Percentiles rank a stretch among this genome's conserved stretches.
These are phyloP conservation scores for Lithobates pipiens DNA, from an alignment of 2,797 vertebrate genomes.

Conservation along the genomic window DNA sequence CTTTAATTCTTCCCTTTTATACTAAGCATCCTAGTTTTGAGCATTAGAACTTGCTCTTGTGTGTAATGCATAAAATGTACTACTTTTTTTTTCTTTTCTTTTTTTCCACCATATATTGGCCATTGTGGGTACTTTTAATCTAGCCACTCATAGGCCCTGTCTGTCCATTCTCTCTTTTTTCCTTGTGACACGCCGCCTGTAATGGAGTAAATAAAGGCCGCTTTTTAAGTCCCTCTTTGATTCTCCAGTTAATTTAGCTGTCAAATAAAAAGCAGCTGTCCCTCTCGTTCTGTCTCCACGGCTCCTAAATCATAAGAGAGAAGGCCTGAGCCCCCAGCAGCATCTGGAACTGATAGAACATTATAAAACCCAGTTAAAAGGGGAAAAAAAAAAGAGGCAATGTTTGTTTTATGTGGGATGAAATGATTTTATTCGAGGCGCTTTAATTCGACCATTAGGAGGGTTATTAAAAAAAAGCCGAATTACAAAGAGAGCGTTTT, in stretches of 20 bases:
- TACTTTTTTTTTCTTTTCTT: no score
- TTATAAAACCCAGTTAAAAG: slow-evolving; percentile 85
- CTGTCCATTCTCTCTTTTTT: neutral
- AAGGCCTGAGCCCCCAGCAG: slow-evolving; percentile 75
- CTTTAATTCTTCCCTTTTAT: no score
- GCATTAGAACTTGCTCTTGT: no score
- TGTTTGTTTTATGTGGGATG: slow-evolving; percentile 95
- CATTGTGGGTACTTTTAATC: no score
- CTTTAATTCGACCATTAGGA: slow-evolving; percentile 87
- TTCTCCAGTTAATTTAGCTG: slow-evolving; percentile 76
- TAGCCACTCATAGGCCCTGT: neutral
- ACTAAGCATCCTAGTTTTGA: no score
- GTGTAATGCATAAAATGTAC: no score
- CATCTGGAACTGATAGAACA: slow-evolving; percentile 93
- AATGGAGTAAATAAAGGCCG: slow-evolving; percentile 68
- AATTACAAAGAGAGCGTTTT: slow-evolving; percentile 73
- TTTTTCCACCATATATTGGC: no score
- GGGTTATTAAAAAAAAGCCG: slow-evolving; percentile 84
- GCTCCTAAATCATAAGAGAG: slow-evolving; percentile 73
- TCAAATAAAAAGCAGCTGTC: slow-evolving; percentile 84
- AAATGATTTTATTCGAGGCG: slow-evolving; percentile 81
- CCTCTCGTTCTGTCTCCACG: slow-evolving; percentile 62
- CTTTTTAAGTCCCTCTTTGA: slow-evolving; percentile 76
- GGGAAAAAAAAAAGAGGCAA: slow-evolving; percentile 76
- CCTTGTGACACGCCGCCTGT: slow-evolving; percentile 27